phyloP scores from a whole-genome alignment of 2,113 vertebrate genomes.

The Gracilinanus agilis region DNA sequence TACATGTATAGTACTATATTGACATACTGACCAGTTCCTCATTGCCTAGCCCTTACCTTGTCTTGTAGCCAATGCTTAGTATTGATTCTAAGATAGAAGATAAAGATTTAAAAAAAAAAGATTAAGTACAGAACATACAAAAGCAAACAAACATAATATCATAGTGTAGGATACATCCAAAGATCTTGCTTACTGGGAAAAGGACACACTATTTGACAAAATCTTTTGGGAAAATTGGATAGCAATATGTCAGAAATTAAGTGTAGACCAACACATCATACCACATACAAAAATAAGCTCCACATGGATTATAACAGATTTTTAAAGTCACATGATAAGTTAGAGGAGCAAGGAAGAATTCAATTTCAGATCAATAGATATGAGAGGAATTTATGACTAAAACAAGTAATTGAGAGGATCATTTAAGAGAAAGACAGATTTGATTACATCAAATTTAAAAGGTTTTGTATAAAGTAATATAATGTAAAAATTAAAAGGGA shows the following conservation, averaged over 20 bases:
- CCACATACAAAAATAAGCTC: neutral
- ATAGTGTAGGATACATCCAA: neutral
- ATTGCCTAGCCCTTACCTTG: too few species aligned
- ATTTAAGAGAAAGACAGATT: too few species aligned
- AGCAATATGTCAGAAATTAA: neutral
- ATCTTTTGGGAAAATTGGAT: neutral
- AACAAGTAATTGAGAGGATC: neutral
- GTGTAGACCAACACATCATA: neutral
- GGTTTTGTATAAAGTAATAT: too few species aligned
- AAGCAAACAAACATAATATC: neutral
- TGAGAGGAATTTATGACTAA: neutral
- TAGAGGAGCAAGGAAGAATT: neutral
- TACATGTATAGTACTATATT: too few species aligned
- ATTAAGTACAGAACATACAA: neutral
- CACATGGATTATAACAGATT: neutral
- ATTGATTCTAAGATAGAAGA: too few species aligned
- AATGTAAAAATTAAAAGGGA: too few species aligned
- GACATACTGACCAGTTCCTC: too few species aligned
- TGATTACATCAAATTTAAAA: too few species aligned
- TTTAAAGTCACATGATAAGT: neutral
- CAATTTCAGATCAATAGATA: neutral
- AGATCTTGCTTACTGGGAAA: neutral
- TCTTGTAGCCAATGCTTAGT: too few species aligned
- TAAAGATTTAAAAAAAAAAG: neutral
- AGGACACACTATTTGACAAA: neutral